A percentile compares a stretch with the other conserved stretches of the same genome.
These are phyloP conservation scores for Habroteleia sp. DNA, from an alignment of 2,888 invertebrate genomes.

Conservation along the genomic window DNA sequence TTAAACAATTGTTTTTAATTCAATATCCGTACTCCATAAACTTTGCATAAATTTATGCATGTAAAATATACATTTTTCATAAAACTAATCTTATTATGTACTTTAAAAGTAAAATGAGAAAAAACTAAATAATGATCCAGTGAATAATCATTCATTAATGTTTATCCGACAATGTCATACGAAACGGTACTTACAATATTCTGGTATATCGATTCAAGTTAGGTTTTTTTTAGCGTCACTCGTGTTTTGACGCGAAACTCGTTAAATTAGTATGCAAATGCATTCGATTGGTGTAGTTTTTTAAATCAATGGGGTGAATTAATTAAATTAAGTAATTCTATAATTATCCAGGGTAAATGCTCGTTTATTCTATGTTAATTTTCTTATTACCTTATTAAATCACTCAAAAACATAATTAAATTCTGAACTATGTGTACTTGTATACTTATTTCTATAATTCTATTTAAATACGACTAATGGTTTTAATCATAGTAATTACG, in stretches of 20 bases:
- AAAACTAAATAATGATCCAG: too few species aligned
- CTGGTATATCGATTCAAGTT: constrained; percentile 4
- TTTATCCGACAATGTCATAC: constrained; percentile 11
- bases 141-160: constrained; percentile 19
- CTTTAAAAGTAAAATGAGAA: too few species aligned
- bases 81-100: too few species aligned
- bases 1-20: too few species aligned
- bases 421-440: not conserved
- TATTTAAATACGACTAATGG: constrained; percentile 11
- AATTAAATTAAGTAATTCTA: constrained; percentile 18
- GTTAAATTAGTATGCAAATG: constrained; percentile 31
- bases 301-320: constrained; percentile 11
- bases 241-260: constrained; percentile 7
- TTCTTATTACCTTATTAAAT: constrained; percentile 26
- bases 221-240: constrained; percentile 1
- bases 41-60: too few species aligned
- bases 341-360: not conserved
- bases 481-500: constrained; percentile 15
- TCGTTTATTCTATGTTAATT: constrained; percentile 8
- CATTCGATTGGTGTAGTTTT: constrained; percentile 12
- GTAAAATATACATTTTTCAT: too few species aligned
- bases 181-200: constrained; percentile 5
- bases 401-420: constrained; percentile 14
- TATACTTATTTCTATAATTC: too few species aligned
- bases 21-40: too few species aligned